Conservation (phyloP, 2,888 invertebrate species). For the Ceraclea dissimilis region DNA sequence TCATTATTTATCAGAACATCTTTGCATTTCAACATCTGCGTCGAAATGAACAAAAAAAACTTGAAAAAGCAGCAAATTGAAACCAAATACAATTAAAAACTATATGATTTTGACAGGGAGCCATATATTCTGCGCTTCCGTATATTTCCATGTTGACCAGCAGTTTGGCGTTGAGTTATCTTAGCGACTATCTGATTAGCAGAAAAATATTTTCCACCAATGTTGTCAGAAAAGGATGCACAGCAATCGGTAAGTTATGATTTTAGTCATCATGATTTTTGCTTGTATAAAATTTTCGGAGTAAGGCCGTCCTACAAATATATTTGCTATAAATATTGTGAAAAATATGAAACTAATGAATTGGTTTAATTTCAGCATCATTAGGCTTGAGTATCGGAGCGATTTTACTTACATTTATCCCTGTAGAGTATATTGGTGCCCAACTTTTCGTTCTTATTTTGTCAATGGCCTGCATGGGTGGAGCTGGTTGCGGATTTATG, state of each 20-base stretch:
- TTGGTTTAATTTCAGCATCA: constrained; percentile 14
- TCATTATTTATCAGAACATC: too few species aligned
- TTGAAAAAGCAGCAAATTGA: too few species aligned
- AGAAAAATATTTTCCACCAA: constrained; percentile 31
- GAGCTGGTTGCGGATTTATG: constrained; percentile 13
- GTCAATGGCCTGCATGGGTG: constrained; percentile 28
- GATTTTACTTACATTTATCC: constrained; percentile 12
- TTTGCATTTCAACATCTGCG: too few species aligned
- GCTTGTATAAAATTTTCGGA: too few species aligned
- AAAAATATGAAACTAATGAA: too few species aligned
- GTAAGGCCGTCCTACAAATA: too few species aligned
- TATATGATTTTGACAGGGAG: too few species aligned
- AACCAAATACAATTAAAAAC: too few species aligned
- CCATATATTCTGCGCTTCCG: constrained; percentile 60
- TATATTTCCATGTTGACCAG: constrained; percentile 66
- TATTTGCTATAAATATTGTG: too few species aligned
- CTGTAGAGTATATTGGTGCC: constrained; percentile 7
- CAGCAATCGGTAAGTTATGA: constrained; percentile 43
- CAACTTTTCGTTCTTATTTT: constrained; percentile 7
- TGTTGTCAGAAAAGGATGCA: constrained; percentile 40
- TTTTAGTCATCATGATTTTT: too few species aligned
- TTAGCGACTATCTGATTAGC: constrained; percentile 46
- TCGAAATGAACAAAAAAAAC: too few species aligned
- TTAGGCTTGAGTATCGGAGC: constrained; percentile 5
- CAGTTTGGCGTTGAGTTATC: constrained; percentile 48